Evolutionary conservation across 1,140 invertebrate species (phyloP).

Genomic region (Dolichoris vasculosae): DNA sequence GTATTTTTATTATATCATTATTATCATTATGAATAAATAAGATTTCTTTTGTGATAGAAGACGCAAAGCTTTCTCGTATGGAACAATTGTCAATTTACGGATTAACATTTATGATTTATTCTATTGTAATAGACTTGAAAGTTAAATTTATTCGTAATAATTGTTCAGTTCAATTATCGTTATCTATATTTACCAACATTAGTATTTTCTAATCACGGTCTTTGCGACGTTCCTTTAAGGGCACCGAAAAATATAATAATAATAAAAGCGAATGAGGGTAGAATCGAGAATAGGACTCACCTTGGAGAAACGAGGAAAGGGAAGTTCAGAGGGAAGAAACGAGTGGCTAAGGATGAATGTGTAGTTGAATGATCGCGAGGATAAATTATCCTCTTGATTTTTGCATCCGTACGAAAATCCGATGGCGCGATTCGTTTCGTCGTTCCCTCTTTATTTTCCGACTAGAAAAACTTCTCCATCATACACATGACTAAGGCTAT

Average conservation of each 20-base stretch:
- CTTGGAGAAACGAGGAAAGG: background rate
- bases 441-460: background rate
- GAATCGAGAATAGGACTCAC: background rate
- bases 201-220: background rate
- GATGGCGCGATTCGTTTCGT: background rate
- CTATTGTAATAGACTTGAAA: background rate
- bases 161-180: background rate
- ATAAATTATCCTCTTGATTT: slow-evolving; percentile 52
- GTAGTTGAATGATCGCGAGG: background rate
- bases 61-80: too few relatives aligned
- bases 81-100: too few relatives aligned
- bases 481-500: background rate
- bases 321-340: slow-evolving; percentile 12
- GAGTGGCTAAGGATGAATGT: background rate
- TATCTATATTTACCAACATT: background rate
- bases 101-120: too few relatives aligned
- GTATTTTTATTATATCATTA: too few relatives aligned
- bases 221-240: background rate
- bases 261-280: background rate
- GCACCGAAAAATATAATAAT: background rate
- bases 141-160: background rate
- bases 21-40: too few relatives aligned
- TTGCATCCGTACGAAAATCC: slow-evolving; percentile 3
- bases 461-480: background rate
- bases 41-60: too few relatives aligned